Conservation (phyloP, 2,113 vertebrate genomes). For the Protobothrops mucrosquamatus region DNA sequence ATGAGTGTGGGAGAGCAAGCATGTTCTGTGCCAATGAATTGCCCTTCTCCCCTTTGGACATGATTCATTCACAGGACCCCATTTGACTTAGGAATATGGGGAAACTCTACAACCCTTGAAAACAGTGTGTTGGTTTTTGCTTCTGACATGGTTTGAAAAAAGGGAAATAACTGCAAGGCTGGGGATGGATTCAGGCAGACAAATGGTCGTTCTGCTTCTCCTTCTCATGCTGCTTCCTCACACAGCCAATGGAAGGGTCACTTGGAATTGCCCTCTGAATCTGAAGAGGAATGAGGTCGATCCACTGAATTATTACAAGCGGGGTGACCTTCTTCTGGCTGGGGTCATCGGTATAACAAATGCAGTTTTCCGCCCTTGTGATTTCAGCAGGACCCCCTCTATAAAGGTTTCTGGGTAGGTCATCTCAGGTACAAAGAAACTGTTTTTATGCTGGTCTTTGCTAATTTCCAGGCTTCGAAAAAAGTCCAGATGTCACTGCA, state of each 20-base stretch:
- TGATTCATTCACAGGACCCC: neutral
- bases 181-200: neutral
- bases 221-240: neutral
- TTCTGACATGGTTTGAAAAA: no score
- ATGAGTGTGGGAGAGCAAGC: neutral
- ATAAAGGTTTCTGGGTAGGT: neutral
- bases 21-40: neutral
- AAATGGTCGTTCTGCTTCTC: neutral
- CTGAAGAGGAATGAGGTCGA: neutral
- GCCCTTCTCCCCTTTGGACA: neutral
- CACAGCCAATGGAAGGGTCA: neutral
- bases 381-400: neutral
- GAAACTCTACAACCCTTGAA: neutral
- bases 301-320: neutral
- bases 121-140: neutral
- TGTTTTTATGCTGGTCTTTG: neutral
- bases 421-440: neutral
- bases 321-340: neutral
- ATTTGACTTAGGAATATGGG: neutral
- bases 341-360: neutral
- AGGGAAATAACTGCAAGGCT: neutral
- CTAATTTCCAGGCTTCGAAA: neutral
- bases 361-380: neutral
- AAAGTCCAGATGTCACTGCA: neutral
- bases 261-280: neutral